Evolutionary conservation across 2,888 invertebrate genomes (phyloP).

Genomic region (Lepidochrysops patricia): DNA sequence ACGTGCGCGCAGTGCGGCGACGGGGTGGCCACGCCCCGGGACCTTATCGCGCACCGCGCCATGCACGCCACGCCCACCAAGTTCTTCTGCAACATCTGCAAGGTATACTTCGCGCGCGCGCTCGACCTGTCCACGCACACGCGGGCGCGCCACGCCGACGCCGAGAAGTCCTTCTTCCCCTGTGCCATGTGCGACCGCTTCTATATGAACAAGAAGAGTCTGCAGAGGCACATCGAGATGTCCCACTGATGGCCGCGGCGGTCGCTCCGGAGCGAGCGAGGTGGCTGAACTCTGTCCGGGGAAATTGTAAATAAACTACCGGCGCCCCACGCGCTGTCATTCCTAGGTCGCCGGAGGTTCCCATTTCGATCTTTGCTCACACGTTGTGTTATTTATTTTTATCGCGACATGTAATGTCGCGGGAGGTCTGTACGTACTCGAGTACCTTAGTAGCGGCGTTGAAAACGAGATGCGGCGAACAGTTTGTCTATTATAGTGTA

Average conservation of each 20-base stretch:
- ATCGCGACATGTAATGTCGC: constrained; percentile 41
- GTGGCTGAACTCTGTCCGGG: too few relatives aligned
- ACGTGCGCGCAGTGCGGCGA: constrained; percentile 73
- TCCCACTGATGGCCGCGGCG: constrained; percentile 53
- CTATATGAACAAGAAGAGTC: constrained; percentile 70
- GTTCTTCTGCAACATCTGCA: constrained; percentile 76
- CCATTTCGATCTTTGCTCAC: constrained; percentile 51
- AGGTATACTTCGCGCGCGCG: constrained; percentile 64
- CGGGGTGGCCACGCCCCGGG: constrained; percentile 68
- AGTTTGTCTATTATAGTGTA: constrained; percentile 2
- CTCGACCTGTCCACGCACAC: constrained; percentile 64
- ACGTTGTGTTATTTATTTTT: constrained; percentile 56
- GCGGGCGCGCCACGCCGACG: constrained; percentile 64
- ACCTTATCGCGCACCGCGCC: constrained; percentile 71
- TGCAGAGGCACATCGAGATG: constrained; percentile 71
- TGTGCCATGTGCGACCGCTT: constrained; percentile 75
- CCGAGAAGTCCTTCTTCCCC: constrained; percentile 71
- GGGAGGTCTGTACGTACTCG: background rate
- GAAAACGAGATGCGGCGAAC: background rate
- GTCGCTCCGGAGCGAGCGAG: too few relatives aligned
- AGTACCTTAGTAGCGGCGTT: background rate
- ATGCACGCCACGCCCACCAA: constrained; percentile 69
- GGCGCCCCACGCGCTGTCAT: constrained; percentile 32
- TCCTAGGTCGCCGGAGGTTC: constrained; percentile 37
- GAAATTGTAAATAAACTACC: constrained; percentile 23